Percentiles rank a stretch among this genome's conserved stretches.
Conservation (phyloP, 2,113 vertebrate species). For the Chloroceryle aenea region DNA sequence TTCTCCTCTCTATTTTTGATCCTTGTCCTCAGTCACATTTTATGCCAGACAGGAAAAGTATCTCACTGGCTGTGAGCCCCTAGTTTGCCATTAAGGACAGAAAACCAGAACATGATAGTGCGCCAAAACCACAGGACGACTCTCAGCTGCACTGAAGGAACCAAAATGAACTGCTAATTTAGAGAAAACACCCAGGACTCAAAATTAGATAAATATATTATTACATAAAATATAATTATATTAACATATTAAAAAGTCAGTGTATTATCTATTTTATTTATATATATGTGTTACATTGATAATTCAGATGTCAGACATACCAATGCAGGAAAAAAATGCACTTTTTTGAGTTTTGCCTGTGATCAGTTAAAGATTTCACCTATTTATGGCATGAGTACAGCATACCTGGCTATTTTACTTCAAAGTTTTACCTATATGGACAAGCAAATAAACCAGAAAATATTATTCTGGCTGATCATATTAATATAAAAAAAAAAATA, state of each 20-base stretch:
- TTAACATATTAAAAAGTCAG: background rate
- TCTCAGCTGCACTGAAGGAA: background rate
- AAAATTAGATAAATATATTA: background rate
- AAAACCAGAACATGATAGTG: background rate
- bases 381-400: accelerated
- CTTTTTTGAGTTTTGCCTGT: background rate
- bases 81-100: background rate
- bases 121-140: background rate
- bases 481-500: too few species aligned
- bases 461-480: background rate
- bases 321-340: background rate
- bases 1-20: accelerated
- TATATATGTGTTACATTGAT: too few species aligned
- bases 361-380: background rate
- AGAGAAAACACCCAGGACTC: background rate
- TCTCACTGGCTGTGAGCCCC: background rate
- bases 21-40: background rate
- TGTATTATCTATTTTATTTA: background rate
- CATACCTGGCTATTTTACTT: background rate
- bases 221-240: background rate
- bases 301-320: background rate
- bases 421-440: background rate
- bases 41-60: background rate
- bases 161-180: background rate
- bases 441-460: background rate